phyloP scores from a whole-genome alignment of 2,888 invertebrate genomes.

The Brachylomia viminalis region DNA sequence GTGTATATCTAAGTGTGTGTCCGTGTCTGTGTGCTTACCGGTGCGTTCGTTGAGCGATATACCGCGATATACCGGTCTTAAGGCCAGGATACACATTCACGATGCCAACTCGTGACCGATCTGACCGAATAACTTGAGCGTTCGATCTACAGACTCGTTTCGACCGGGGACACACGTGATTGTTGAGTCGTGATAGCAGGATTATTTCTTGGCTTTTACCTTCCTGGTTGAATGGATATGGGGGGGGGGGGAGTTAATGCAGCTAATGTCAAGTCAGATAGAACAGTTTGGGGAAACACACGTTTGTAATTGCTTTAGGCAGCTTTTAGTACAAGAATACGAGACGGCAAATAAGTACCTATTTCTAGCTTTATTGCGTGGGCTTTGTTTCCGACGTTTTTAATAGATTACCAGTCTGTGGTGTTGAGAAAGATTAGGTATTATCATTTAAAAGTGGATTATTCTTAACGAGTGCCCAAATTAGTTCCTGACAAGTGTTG shows the following conservation, averaged over 20 bases:
- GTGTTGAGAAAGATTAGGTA: background rate
- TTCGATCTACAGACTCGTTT: slow-evolving; percentile 52
- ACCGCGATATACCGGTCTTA: slow-evolving; percentile 71
- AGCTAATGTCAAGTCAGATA: background rate
- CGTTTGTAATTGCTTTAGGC: background rate
- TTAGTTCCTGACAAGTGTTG: too few species aligned
- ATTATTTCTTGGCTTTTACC: slow-evolving; percentile 40
- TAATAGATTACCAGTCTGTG: background rate
- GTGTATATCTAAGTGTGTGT: slow-evolving; percentile 1
- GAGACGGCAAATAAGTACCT: background rate
- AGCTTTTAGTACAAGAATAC: background rate
- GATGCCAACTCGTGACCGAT: slow-evolving; percentile 58
- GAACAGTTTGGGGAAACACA: background rate
- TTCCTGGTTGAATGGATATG: slow-evolving; percentile 41
- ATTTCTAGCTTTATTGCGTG: background rate
- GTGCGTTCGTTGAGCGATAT: slow-evolving; percentile 74
- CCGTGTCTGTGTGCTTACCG: slow-evolving; percentile 28
- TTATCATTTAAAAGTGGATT: background rate
- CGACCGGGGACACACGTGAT: slow-evolving; percentile 41
- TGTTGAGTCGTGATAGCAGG: slow-evolving; percentile 41
- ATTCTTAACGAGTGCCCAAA: too few species aligned
- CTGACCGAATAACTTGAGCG: slow-evolving; percentile 63
- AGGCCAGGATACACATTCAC: slow-evolving; percentile 60
- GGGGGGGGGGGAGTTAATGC: too few species aligned
- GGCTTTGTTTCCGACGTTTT: background rate